phyloP scores from a whole-genome alignment of 1,140 invertebrate species.

The Triops cancriformis region DNA sequence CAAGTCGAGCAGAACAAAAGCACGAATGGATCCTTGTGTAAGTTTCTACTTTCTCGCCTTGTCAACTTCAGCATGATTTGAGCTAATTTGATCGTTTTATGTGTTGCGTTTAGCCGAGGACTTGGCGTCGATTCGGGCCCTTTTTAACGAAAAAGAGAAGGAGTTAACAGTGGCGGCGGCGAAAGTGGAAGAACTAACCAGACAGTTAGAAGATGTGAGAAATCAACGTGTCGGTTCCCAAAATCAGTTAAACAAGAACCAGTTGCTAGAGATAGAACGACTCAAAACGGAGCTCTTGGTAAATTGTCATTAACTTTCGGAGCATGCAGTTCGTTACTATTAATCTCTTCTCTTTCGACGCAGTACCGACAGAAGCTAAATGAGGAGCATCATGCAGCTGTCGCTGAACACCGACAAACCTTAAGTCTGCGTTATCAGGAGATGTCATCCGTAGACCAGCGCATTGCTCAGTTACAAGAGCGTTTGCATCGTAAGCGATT shows the following conservation, averaged over 20 bases:
- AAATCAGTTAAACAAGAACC: not conserved
- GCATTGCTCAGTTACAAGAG: slow-evolving; percentile 86
- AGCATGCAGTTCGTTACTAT: not conserved
- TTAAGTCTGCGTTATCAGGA: slow-evolving; percentile 78
- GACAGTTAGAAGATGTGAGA: slow-evolving; percentile 62
- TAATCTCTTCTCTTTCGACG: slow-evolving; percentile 31
- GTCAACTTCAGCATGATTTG: not conserved
- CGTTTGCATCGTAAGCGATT: slow-evolving; percentile 76
- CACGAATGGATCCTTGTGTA: slow-evolving; percentile 83
- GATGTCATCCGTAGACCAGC: slow-evolving; percentile 78
- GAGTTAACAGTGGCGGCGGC: slow-evolving; percentile 87
- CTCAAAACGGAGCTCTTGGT: slow-evolving; percentile 24
- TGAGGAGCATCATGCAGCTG: slow-evolving; percentile 80
- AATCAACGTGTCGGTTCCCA: slow-evolving; percentile 17
- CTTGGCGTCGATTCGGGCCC: slow-evolving; percentile 84
- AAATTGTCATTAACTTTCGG: slow-evolving; percentile 20
- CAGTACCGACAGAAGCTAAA: slow-evolving; percentile 93
- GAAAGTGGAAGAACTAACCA: slow-evolving; percentile 88
- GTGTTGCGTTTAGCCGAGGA: slow-evolving; percentile 61
- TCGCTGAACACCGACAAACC: slow-evolving; percentile 76
- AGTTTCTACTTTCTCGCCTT: slow-evolving; percentile 44
- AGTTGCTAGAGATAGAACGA: slow-evolving; percentile 19
- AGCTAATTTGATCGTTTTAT: not conserved
- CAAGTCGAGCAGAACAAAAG: slow-evolving; percentile 85
- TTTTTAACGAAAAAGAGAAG: slow-evolving; percentile 97